Evolutionary conservation across 2,113 vertebrate genomes (phyloP).

Genomic region (Zapornia atra): DNA sequence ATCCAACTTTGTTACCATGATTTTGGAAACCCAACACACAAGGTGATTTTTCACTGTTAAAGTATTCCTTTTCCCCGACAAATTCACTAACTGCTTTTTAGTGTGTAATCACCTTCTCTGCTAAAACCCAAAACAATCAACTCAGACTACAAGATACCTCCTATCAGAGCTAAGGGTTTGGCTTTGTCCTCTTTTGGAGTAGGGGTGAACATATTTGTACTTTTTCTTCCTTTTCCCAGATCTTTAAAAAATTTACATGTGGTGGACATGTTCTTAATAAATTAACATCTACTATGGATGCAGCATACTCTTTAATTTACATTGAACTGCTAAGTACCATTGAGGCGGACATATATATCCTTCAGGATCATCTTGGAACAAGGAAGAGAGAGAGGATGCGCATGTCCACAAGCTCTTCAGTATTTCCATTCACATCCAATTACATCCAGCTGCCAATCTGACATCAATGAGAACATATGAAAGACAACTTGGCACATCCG

Average conservation of each 20-base stretch:
- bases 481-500: slow-evolving; percentile 28
- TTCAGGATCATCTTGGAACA: neutral
- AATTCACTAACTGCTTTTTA: neutral
- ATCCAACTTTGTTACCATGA: neutral
- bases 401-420: neutral
- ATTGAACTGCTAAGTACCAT: neutral
- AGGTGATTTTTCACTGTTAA: neutral
- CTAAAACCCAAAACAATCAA: neutral
- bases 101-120: neutral
- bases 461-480: neutral
- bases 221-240: neutral
- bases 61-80: neutral
- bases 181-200: neutral
- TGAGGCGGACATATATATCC: neutral
- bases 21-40: neutral
- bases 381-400: neutral
- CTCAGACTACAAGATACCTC: neutral
- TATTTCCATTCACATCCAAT: slow-evolving; percentile 22
- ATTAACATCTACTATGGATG: neutral
- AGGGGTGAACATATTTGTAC: neutral
- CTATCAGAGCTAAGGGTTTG: neutral
- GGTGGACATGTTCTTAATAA: neutral
- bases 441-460: slow-evolving; percentile 13
- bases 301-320: neutral
- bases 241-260: neutral